phyloP scores from a whole-genome alignment of 1,140 invertebrate species.

The Cydia splendana region DNA sequence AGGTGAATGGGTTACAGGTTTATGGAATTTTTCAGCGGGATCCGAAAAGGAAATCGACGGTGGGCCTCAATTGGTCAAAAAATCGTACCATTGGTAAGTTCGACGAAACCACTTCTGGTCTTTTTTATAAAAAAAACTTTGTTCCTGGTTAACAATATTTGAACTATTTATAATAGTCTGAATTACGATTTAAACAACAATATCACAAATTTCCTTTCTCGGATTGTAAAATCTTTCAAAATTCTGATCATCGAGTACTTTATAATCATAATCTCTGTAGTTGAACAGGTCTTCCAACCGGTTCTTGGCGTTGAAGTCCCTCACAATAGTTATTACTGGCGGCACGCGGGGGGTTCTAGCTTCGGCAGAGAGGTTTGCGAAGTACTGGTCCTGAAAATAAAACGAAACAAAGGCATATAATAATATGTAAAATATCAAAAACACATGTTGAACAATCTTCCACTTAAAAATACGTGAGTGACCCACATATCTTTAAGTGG shows the following conservation, averaged over 20 bases:
- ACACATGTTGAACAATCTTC: too few species aligned
- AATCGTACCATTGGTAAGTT: too few species aligned
- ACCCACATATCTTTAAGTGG: background rate
- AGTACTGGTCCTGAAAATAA: slow-evolving; percentile 65
- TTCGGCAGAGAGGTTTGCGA: slow-evolving; percentile 59
- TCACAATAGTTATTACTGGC: slow-evolving; percentile 57
- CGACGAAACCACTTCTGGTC: too few species aligned
- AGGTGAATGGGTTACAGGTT: too few species aligned
- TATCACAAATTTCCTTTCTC: slow-evolving; percentile 40
- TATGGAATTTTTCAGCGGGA: too few species aligned
- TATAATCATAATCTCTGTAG: slow-evolving; percentile 67
- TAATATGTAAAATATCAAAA: background rate
- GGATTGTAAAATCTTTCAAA: slow-evolving; percentile 59
- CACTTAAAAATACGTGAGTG: too few species aligned
- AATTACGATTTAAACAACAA: background rate
- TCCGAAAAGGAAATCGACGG: too few species aligned
- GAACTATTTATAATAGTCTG: too few species aligned
- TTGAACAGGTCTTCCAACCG: slow-evolving; percentile 64
- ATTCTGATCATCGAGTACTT: slow-evolving; percentile 50
- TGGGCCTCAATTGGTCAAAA: too few species aligned
- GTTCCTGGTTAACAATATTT: too few species aligned
- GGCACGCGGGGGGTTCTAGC: slow-evolving; percentile 54
- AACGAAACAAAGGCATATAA: background rate
- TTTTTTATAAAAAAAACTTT: too few species aligned
- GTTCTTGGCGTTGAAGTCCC: slow-evolving; percentile 62